Evolutionary conservation across 2,797 vertebrate genomes (phyloP).

Genomic region (Sebastes iracundus): DNA sequence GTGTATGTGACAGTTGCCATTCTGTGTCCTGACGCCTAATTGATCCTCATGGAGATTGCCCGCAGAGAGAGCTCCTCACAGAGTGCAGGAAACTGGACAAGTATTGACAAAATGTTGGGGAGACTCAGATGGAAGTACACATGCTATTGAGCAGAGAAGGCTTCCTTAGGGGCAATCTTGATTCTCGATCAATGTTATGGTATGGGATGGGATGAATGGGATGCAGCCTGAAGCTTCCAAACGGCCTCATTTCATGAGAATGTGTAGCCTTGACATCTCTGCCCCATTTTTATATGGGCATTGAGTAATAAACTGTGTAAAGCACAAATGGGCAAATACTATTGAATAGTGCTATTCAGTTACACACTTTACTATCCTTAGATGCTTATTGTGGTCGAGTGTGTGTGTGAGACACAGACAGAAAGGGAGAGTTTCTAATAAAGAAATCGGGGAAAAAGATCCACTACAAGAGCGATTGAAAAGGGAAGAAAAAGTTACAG

Average conservation of each 20-base stretch:
- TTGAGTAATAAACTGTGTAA: slow-evolving; percentile 18
- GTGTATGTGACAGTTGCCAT: slow-evolving; percentile 48
- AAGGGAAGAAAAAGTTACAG: neutral
- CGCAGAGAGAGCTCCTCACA: slow-evolving; percentile 46
- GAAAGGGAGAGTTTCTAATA: neutral
- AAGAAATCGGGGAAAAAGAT: neutral
- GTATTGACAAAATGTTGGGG: slow-evolving; percentile 63
- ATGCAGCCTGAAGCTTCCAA: slow-evolving; percentile 16
- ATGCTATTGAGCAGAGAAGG: slow-evolving; percentile 52
- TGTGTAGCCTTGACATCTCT: slow-evolving; percentile 10
- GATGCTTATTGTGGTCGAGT: neutral
- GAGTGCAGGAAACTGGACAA: slow-evolving; percentile 48
- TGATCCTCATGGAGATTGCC: slow-evolving; percentile 56
- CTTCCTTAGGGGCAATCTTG: slow-evolving; percentile 42
- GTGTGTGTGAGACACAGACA: neutral
- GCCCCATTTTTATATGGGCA: neutral
- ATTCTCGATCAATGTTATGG: slow-evolving; percentile 52
- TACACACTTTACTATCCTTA: neutral
- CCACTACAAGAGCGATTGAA: neutral
- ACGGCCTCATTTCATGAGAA: slow-evolving; percentile 6
- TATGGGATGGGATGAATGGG: slow-evolving; percentile 37
- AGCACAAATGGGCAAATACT: slow-evolving; percentile 11
- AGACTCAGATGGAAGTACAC: slow-evolving; percentile 50
- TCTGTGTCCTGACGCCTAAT: slow-evolving; percentile 43
- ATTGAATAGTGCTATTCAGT: slow-evolving; percentile 5